Evolutionary conservation across 2,113 vertebrate genomes (phyloP), one percentile per base, ranked within the genome.

Genomic region (Chrysochloris asiatica): DNA sequence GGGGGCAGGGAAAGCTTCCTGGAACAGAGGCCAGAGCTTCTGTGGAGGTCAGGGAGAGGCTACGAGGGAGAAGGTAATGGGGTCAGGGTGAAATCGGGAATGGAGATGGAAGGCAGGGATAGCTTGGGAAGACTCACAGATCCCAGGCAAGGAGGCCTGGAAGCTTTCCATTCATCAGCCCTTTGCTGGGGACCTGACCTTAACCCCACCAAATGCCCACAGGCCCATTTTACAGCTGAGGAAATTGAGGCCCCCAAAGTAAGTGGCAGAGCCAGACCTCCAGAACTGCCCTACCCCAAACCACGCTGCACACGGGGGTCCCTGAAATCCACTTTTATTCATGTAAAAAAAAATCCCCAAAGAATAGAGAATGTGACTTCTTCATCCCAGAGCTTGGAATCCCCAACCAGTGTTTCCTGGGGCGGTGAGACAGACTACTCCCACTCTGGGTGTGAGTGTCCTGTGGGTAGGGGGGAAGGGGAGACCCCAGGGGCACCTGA

Each of bases 301-400:
- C 48, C 94, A 96, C 90, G 2, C 86, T 81, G 72, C 63, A 94
- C 95, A 95, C 92, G 86, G 38, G 54, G 67, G 54, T 94, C 96
- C 96, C 95, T 92, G 77, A 94, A 95, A 94, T 95, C 93, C 95
- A 93, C 88, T 76, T 97, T 97, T 97, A 97, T 97, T 97, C 38
- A 93, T 22, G 52, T 95, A 96, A 95, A 91, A 90, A 93, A 84
- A 83, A 83, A 85, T 12, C 67, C 17, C 75, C 88, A 86, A 93
- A 59, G 83, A 73, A 87, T 14, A 95, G 71, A 95, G 87, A 93
- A 87, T 92, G 89, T 83, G 89, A 77, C 82, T 41, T 77, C 87
- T 33, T 36, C 69, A 80, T 72, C 85, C 93, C 75, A 50, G 88
- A 73, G 82, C 56, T 67, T 26, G 0, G 30, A 11, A 71, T 38